Base-by-base conservation (phyloP, 2,797 vertebrate genomes). In the Apodemus agrarius region DNA sequence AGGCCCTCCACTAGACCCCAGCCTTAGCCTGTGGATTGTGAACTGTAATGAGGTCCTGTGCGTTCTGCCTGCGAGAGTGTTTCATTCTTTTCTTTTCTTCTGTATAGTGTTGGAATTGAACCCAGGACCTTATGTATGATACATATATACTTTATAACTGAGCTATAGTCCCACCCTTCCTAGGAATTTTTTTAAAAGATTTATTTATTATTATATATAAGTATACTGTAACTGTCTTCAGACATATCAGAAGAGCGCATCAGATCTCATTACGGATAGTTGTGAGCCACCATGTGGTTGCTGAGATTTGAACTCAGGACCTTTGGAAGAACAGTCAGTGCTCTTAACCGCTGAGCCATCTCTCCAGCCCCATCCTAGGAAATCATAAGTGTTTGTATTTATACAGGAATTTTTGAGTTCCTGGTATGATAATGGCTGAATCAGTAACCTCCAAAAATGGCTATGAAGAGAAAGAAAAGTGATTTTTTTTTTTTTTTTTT, bases 401-500 rank as follows among this genome's bases (percentile, higher is more conserved):
- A 63, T 59, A 74, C 34, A 94, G 43, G 52, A 52, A 89, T 92
- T 96, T 43, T 43, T 72, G 59, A 63, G 22, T 24, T 34, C 31
- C n/a, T 86, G 46, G 40, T 12, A 59, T 24, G 19, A 61, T 76
- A 82, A 52, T 88, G 82, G 17, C 24, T 80, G 85, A 74, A 57
- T 78, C 16, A 69, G 34, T 81, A 49, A 85, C 37, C 49, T 82
- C n/a, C 43, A 90, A 67, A 93, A 79, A 76, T 52, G 67, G 3
- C 26, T 96, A 17, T 89, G 75, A 96, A 93, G 26, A 93, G 43
- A 79, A 92, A 89, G 61, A 59, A 80, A 80, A 54, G 12, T 54
- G 31, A 4, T 54, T 80, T 31, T 80, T 80, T n/a, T 43, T n/a
- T n/a, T n/a, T 80, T 79, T n/a, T n/a, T n/a, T n/a, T n/a, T n/a